These are phyloP conservation scores for Ceyx cyanopectus DNA, from an alignment of 2,113 vertebrate species.

Conservation along the genomic window DNA sequence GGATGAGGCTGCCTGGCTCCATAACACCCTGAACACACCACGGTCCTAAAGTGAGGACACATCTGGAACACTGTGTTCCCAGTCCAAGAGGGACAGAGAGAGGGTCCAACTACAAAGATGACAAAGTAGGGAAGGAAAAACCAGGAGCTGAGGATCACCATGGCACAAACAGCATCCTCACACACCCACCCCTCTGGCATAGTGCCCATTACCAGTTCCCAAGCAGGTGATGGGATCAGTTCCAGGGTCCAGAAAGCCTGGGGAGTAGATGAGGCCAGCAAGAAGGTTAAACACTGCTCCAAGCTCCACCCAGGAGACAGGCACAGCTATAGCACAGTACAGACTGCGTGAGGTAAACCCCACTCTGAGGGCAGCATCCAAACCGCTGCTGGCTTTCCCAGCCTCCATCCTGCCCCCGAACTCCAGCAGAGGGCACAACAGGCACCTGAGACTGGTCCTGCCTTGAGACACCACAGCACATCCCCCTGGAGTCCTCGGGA, in stretches of 20 bases:
- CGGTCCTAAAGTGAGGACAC: too few species aligned
- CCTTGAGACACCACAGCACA: not conserved
- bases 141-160: not conserved
- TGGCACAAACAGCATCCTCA: not conserved
- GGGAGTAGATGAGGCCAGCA: not conserved
- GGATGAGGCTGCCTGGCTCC: not conserved
- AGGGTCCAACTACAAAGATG: too few species aligned
- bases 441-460: not conserved
- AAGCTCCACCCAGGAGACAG: not conserved
- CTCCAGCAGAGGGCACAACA: not conserved
- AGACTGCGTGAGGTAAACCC: not conserved
- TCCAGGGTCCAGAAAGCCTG: not conserved
- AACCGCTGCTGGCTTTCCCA: not conserved
- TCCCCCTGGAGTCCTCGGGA: not conserved
- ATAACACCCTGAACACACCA: accelerated
- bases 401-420: not conserved
- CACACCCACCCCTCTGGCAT: not conserved
- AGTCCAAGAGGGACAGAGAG: too few species aligned
- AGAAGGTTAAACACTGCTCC: not conserved
- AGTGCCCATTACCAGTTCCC: not conserved
- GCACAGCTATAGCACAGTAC: not conserved
- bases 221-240: not conserved
- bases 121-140: not conserved
- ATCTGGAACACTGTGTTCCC: too few species aligned
- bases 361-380: not conserved